These are phyloP conservation scores for Volucella bombylans DNA, from an alignment of 2,888 invertebrate genomes.

Conservation along the genomic window DNA sequence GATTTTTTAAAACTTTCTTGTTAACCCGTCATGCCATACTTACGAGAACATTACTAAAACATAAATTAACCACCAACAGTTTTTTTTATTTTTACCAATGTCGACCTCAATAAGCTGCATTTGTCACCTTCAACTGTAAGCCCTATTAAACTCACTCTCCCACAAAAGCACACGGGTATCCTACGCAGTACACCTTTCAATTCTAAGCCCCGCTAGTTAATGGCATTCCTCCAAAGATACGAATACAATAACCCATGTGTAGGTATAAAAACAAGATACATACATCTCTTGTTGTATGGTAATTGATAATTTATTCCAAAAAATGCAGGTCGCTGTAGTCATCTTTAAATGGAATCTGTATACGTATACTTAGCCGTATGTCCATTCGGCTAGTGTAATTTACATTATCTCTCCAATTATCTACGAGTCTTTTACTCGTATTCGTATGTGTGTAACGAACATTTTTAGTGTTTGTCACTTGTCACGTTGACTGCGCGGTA, in stretches of 20 bases:
- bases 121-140: constrained; percentile 44
- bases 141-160: constrained; percentile 30
- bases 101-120: constrained; percentile 46
- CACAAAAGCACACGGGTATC: constrained; percentile 24
- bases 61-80: constrained; percentile 33
- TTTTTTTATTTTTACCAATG: constrained; percentile 14
- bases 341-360: constrained; percentile 31
- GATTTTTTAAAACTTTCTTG: neutral
- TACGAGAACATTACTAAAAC: neutral
- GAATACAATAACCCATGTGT: neutral
- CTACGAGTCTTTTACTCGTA: constrained; percentile 33
- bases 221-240: constrained; percentile 50
- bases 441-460: constrained; percentile 55
- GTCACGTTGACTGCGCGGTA: constrained; percentile 50
- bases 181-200: constrained; percentile 33
- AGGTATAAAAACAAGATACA: constrained; percentile 32
- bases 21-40: neutral
- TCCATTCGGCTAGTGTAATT: constrained; percentile 50
- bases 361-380: neutral
- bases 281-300: constrained; percentile 60
- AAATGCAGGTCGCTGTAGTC: constrained; percentile 65
- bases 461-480: constrained; percentile 70
- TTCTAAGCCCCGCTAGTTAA: constrained; percentile 32
- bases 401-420: constrained; percentile 70
- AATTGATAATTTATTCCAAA: constrained; percentile 71